Conservation (phyloP, 2,888 invertebrate species). For the Hedychridium roseum region DNA sequence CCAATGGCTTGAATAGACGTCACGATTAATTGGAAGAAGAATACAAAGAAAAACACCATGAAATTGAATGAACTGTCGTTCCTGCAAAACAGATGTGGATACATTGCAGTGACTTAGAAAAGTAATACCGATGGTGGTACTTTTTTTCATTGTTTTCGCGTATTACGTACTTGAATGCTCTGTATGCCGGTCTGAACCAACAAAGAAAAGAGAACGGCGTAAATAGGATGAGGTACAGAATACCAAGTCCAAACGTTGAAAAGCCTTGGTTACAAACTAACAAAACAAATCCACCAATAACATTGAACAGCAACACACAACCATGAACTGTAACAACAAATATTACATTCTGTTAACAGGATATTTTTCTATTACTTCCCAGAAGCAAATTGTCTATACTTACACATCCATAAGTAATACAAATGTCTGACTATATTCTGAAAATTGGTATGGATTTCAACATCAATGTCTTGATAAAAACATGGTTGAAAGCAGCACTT, state of each 20-base stretch:
- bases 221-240: slow-evolving; percentile 89
- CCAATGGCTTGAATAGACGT: slow-evolving; percentile 90
- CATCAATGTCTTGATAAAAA: slow-evolving; percentile 99
- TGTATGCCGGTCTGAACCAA: slow-evolving; percentile 99
- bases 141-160: neutral
- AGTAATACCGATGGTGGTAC: too few relatives aligned
- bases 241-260: slow-evolving; percentile 84
- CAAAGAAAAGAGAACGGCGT: slow-evolving; percentile 98
- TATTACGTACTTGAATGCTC: slow-evolving; percentile 85
- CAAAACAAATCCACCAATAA: slow-evolving; percentile 84
- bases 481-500: slow-evolving; percentile 95
- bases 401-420: slow-evolving; percentile 97
- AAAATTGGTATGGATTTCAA: slow-evolving; percentile 98
- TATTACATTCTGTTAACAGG: slow-evolving; percentile 17
- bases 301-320: slow-evolving; percentile 83
- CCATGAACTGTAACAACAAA: slow-evolving; percentile 81
- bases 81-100: slow-evolving; percentile 64
- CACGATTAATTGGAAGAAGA: slow-evolving; percentile 93
- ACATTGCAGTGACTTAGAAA: neutral
- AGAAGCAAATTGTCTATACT: slow-evolving; percentile 68
- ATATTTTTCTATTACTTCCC: slow-evolving; percentile 1
- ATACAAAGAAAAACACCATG: slow-evolving; percentile 99
- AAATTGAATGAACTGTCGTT: slow-evolving; percentile 99
- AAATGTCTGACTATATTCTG: slow-evolving; percentile 94
- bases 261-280: slow-evolving; percentile 72